Conservation (phyloP, 2,113 vertebrate genomes). For the Todiramphus saurophagus region DNA sequence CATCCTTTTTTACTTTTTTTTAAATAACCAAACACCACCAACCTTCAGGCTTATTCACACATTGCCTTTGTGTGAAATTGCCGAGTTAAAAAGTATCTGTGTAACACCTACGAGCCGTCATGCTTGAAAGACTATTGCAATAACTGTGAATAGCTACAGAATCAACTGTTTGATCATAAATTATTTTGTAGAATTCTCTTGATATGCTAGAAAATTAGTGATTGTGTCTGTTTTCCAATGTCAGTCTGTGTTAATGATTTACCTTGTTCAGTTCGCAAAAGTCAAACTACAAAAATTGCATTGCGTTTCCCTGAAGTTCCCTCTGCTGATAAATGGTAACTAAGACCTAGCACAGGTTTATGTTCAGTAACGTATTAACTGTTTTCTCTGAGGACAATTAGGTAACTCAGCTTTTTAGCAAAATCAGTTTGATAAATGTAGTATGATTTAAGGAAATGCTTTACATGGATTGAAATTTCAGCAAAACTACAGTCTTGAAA, state of each 20-base stretch:
- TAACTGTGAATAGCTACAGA: background rate
- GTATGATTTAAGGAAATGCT: background rate
- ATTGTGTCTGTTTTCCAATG: background rate
- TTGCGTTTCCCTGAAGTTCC: background rate
- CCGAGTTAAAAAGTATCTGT: background rate
- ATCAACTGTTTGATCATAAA: background rate
- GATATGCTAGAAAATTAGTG: background rate
- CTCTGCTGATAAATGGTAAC: background rate
- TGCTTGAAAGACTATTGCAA: background rate
- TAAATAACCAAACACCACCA: background rate
- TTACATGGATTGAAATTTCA: background rate
- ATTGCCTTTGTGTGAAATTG: background rate
- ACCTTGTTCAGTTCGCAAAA: background rate
- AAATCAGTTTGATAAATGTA: background rate
- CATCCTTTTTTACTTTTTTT: background rate
- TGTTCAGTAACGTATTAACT: background rate
- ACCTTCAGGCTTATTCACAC: background rate
- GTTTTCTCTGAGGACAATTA: background rate
- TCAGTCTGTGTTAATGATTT: slow-evolving; percentile 37
- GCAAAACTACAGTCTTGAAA: background rate
- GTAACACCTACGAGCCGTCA: background rate
- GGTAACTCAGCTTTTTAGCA: background rate
- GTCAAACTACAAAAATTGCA: background rate
- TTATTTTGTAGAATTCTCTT: background rate
- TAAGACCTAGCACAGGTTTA: background rate